Base-by-base conservation (phyloP, 2,113 vertebrate species). In the Vulpes vulpes region DNA sequence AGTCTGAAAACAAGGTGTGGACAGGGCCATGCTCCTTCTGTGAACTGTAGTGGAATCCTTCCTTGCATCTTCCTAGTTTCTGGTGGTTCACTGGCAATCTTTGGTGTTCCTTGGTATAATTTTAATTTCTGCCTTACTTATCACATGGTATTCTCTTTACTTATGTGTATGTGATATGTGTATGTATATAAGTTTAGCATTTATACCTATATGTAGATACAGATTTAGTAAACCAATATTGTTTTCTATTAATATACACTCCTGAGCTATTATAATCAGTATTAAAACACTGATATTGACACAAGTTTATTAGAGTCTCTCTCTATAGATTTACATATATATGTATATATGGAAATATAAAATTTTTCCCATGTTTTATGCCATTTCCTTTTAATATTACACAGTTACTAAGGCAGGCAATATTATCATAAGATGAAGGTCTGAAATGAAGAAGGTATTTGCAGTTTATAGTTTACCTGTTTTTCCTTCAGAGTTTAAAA, bases 401-500 rank as follows among this genome's bases (percentile, higher is more conserved):
- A 76, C 10, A 53, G 8, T 74, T 83, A 55, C 69, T 49, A 38
- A 83, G 49, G 23, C 27, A 92, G 49, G 5, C 27, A 43, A 30
- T 59, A 16, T 49, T 94, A 43, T 88, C 43, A 59, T n/a, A 90
- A 88, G 25, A 89, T 11, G 8, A 43, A 80, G 7, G 3, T 86
- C 79, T 89, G 90, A 71, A 95, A 73, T 79, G 65, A 92, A 23
- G 80, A 49, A 93, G 25, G 8, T 23, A 64, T 92, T 89, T 96
- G 5, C 1, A 84, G 9, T 96, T 60, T 35, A 53, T 64, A 86
- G 81, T 53, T 57, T 19, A 64, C 76, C n/a, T 76, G 11, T 88
- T 94, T 91, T 91, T 65, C 65, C 30, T 65, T 91, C 23, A 71
- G 71, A 95, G 64, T 93, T 65, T 82, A 95, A 59, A 93, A 91